Base-by-base conservation (phyloP, 2,113 vertebrate species). In the Neogobius melanostomus region DNA sequence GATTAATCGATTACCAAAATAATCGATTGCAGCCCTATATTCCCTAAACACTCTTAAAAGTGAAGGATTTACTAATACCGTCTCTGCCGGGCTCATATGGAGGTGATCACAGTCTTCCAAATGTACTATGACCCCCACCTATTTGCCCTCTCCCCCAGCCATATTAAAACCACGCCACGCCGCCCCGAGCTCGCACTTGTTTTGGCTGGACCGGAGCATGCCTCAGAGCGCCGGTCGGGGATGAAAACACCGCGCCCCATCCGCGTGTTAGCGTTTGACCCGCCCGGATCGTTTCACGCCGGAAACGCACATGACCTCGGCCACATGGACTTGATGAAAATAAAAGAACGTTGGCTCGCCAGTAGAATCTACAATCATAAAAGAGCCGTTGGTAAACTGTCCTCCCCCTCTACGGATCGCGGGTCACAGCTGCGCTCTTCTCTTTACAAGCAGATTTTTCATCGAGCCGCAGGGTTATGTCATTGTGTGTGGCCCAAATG, bases 171-270 rank as follows among this genome's bases (percentile, higher is more conserved):
- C 5, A 45, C 42, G 14, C 2, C 1, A 71, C 65, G 49, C 75
- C 68, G 74, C 5, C 53, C 43, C 53, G 74, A 71, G 75, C 78
- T 84, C 68, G 70, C 75, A 53, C 74, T 21, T 21, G 21, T 21
- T 21, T 76, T 14, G 14, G 9, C 45, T 59, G 68, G 14, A 61
- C 75, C 53, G 71, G 45, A 68, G 67, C 53, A 77, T 72, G 62
- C 84, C 81, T 69, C 62, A 12, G 9, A 12, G 11, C 67, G 21
- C 21, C 21, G 77, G 85, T 85, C 81, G 79, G n/a, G 73, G 77
- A 82, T 82, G 68, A 84, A 81, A 75, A n/a, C n/a, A n/a, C n/a
- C n/a, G n/a, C n/a, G n/a, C n/a, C 2, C 21, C 21, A 21, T 21
- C 21, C 21, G 21, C 21, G 21, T 21, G 21, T 21, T 16, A 71